Evolutionary conservation across 64 coral and sea anemone genomes (phyloP).

Genomic region (Orbicella faveolata): DNA sequence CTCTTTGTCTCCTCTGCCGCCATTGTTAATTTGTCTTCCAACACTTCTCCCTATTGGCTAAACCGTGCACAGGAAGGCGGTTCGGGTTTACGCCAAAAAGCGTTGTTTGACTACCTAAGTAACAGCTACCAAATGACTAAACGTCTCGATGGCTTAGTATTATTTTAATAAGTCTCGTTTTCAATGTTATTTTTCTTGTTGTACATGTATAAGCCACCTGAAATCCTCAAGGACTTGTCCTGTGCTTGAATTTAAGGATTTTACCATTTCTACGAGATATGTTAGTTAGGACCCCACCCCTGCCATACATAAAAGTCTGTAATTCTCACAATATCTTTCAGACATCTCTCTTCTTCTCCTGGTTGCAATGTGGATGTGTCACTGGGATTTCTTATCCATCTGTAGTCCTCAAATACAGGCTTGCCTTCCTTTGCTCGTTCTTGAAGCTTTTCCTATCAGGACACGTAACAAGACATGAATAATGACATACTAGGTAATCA

Average conservation of each 20-base stretch:
- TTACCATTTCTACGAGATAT: no score
- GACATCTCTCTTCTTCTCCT: conserved; percentile 68
- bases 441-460: conserved; percentile 74
- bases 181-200: no score
- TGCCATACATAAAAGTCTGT: background rate
- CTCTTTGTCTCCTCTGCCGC: background rate
- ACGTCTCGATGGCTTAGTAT: no score
- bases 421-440: conserved; percentile 78
- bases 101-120: background rate
- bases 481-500: no score
- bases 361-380: conserved; percentile 61
- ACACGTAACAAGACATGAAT: background rate
- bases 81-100: no score
- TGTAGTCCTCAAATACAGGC: conserved; percentile 90
- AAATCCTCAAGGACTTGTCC: no score
- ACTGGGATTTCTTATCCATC: conserved; percentile 80
- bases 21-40: background rate
- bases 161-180: no score
- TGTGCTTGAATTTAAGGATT: no score
- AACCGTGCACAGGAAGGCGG: no score
- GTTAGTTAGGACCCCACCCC: no score
- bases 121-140: background rate
- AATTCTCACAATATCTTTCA: conserved; percentile 62
- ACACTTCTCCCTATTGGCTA: background rate
- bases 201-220: no score